Evolutionary conservation across 2,888 invertebrate species (phyloP), one percentile per base, ranked within the genome.

Genomic region (Amiota minor): DNA sequence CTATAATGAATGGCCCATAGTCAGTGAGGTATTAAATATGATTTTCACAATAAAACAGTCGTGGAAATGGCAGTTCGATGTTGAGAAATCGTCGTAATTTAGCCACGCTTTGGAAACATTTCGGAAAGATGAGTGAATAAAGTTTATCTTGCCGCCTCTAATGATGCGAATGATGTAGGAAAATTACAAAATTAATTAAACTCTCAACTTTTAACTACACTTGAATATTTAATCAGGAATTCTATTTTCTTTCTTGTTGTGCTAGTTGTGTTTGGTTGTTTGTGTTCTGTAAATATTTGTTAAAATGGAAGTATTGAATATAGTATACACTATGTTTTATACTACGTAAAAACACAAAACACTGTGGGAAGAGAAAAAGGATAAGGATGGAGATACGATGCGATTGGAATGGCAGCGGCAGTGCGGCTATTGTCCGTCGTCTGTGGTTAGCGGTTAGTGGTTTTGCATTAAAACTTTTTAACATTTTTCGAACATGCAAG

Each of bases 141-240:
- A 53, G 53, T 16, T 53, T 53, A n/a, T 8, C n/a, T 53, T 14
- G 53, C n/a, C 53, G 53, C 14, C n/a, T 4, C 2, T 53, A n/a
- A 53, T 53, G 53, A 50, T n/a, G n/a, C 14, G 53, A n/a, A n/a
- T 50, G 53, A 53, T 53, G 53, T 4, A 82, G 80, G 76, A 79
- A 80, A 85, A 85, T 83, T 85, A 77, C 79, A 79, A 84, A 84
- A 84, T 85, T 85, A 83, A 83, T 83, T 83, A 85, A 84, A 82
- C 80, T 83, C 84, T 77, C 70, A 70, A 70, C 55, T 70, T 70
- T 45, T 16, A 55, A 46, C 47, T 70, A 56, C 70, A 56, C 55
- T 70, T 70, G 70, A 70, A 70, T 68, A 68, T 53, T 55, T 67
- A 59, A 20, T 59, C 18, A 59, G 20, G 59, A 59, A 20, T 59